Conservation (phyloP, 2,797 vertebrate genomes). For the Galagoides demidoff region DNA sequence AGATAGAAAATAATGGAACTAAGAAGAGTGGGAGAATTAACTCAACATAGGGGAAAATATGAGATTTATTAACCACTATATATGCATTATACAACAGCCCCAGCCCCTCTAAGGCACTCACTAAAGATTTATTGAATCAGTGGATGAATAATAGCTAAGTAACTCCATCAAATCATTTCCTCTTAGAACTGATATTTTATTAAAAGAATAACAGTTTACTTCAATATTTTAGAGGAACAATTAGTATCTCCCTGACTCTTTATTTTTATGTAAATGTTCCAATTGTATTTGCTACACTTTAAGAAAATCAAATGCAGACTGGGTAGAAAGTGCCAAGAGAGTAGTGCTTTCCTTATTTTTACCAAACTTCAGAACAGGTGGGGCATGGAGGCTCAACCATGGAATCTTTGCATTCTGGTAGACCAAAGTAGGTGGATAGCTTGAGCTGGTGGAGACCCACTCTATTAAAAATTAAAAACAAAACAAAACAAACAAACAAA, state of each 20-base stretch:
- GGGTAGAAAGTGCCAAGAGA: neutral
- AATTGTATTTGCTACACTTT: neutral
- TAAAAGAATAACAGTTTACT: neutral
- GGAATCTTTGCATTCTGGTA: too few relatives aligned
- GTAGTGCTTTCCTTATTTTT: neutral
- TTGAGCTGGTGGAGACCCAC: too few relatives aligned
- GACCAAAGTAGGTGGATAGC: too few relatives aligned
- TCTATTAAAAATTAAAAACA: too few relatives aligned
- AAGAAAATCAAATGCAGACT: neutral
- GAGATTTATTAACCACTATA: neutral
- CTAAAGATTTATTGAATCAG: neutral
- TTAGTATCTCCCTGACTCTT: neutral
- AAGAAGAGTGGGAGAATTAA: neutral
- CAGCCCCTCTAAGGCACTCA: neutral
- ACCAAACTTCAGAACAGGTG: neutral
- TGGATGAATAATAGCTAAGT: neutral
- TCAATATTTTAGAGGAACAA: neutral
- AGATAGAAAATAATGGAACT: neutral
- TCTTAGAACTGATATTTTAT: neutral
- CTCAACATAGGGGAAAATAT: neutral
- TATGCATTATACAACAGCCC: neutral
- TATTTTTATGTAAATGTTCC: neutral
- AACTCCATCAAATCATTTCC: neutral
- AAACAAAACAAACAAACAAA: too few relatives aligned
- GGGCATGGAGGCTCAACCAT: too few relatives aligned